Percentiles rank a stretch among this genome's conserved stretches.
Conservation (phyloP, 2,113 vertebrate genomes). For the Apteryx owenii region DNA sequence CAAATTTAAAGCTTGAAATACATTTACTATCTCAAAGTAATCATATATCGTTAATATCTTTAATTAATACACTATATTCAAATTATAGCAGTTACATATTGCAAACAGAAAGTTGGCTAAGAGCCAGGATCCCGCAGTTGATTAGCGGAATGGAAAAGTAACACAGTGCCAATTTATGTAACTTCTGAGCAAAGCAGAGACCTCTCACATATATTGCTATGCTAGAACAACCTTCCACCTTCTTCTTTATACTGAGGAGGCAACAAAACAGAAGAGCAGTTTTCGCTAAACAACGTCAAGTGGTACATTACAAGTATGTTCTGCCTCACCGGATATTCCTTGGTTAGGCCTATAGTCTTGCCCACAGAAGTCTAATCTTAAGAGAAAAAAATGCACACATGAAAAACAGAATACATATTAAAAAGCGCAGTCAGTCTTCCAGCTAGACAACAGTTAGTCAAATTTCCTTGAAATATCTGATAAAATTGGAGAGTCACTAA, state of each 20-base stretch:
- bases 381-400: neutral
- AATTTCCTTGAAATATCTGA: neutral
- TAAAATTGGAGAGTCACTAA: neutral
- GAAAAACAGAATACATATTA: neutral
- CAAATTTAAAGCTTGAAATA: neutral
- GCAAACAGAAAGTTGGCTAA: neutral
- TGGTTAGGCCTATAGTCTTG: neutral
- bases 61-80: neutral
- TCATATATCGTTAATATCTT: neutral
- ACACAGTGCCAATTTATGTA: neutral
- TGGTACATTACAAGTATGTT: neutral
- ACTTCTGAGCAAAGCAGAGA: neutral
- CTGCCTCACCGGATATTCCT: neutral
- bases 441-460: neutral
- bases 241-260: neutral
- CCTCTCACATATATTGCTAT: neutral
- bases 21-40: neutral
- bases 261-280: neutral
- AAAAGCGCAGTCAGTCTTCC: neutral
- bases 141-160: neutral
- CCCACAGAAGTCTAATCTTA: neutral
- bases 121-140: neutral
- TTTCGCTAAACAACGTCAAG: neutral
- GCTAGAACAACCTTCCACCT: neutral
- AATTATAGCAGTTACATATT: neutral